Base-by-base conservation (phyloP, 1,140 invertebrate genomes). In the Orchesella cincta region DNA sequence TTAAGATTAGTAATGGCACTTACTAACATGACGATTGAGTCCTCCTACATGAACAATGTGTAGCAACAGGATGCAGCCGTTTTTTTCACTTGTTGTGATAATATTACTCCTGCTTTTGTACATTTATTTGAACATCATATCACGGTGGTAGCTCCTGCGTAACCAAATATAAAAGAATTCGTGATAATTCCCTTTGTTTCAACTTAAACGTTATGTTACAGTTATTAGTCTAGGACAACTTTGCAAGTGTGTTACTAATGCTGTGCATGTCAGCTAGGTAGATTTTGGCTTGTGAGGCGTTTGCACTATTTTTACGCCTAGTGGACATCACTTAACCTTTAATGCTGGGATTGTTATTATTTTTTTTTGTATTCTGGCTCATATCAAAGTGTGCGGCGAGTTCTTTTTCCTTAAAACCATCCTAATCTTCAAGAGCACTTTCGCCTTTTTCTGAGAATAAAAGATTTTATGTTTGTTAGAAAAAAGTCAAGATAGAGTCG, bases 291-390 rank as follows among this genome's bases (percentile, higher is more conserved):
- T 57, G 52, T 14, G 52, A 57, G 52, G 52, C 52, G 52, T 14
- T 46, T 57, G 52, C 52, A 57, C 52, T 26, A 57, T 57, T 57
- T 67, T 67, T 67, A 67, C 62, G 62, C 62, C 23, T 67, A 2
- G 26, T 67, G 31, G 12, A 8, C 28, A 29, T 31, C 62, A 33
- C 31, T 67, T 67, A 67, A 67, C 62, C 62, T 67, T 67, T 67
- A 67, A 29, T 67, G 62, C 62, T 67, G 33, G 26, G 33, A 33
- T 67, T 67, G 62, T 33, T 33, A 57, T 57, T 57, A n/a, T 57
- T 57, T 14, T 26, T 26, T 26, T 26, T 57, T 57, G 52, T n/a
- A 57, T 57, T 26, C 33, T 33, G 5, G 26, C 12, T 33, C 33
- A 67, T 31, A 23, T 18, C 29, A 57, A n/a, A 57, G 14, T 57